phyloP scores from a whole-genome alignment of 2,797 vertebrate genomes.

The Loris lydekkerianus region DNA sequence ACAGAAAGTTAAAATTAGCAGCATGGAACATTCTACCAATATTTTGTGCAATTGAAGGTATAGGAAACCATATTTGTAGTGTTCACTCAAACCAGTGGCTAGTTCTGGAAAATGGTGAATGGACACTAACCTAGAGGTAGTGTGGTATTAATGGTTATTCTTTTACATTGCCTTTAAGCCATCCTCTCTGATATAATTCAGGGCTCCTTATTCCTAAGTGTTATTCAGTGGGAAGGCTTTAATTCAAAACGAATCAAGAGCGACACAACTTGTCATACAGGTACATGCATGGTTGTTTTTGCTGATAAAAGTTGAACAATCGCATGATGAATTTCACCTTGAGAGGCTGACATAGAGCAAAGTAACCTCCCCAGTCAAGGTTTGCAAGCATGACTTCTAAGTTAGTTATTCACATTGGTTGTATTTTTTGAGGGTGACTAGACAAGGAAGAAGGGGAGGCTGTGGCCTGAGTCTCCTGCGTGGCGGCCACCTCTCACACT shows the following conservation, averaged over 20 bases:
- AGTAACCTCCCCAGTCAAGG: accelerated
- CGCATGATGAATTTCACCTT: not conserved
- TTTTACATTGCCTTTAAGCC: not conserved
- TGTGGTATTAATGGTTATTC: not conserved
- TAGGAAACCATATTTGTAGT: not conserved
- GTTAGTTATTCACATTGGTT: accelerated
- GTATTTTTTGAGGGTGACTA: not conserved
- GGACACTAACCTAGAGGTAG: not conserved
- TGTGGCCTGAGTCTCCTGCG: not conserved
- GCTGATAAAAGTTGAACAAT: too few relatives aligned
- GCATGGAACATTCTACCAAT: not conserved
- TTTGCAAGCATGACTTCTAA: accelerated
- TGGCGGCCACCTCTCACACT: accelerated
- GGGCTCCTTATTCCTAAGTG: not conserved
- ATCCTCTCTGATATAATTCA: not conserved
- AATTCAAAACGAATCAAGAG: too few relatives aligned
- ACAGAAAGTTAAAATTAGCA: not conserved
- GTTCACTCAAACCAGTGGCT: not conserved
- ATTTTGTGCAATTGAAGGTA: not conserved
- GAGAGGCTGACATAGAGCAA: not conserved
- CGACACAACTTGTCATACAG: accelerated
- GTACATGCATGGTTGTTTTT: accelerated
- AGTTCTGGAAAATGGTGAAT: not conserved
- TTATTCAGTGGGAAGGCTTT: not conserved
- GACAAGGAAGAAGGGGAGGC: not conserved